Evolutionary conservation across 2,113 vertebrate genomes (phyloP).

Genomic region (Brevimyrus niger): DNA sequence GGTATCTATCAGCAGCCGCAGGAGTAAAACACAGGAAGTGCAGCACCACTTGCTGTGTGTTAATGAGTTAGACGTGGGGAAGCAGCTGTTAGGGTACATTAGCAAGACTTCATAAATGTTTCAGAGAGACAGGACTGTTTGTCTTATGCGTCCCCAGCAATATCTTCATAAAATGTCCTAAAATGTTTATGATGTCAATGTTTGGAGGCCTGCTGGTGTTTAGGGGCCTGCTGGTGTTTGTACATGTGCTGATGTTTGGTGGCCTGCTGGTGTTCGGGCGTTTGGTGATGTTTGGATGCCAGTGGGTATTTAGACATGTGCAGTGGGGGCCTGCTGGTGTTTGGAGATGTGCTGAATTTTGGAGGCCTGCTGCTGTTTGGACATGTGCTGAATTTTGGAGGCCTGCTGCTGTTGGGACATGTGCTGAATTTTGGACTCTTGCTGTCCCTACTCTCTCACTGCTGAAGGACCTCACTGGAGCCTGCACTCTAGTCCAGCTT

Average conservation of each 20-base stretch:
- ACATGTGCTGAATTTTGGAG: too few species aligned
- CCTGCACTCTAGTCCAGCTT: background rate
- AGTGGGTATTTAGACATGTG: background rate
- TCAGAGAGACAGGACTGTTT: constrained; percentile 43
- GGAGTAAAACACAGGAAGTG: constrained; percentile 13
- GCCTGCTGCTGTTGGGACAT: too few species aligned
- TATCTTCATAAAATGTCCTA: constrained; percentile 42
- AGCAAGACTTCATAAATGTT: constrained; percentile 63
- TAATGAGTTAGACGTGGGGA: constrained; percentile 55
- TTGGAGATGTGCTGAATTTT: background rate
- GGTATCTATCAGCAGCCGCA: constrained; percentile 9
- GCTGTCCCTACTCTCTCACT: background rate
- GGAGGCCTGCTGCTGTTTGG: too few species aligned
- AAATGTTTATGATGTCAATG: constrained; percentile 12
- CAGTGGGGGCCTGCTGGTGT: background rate
- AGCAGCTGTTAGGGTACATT: constrained; percentile 64
- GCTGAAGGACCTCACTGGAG: background rate
- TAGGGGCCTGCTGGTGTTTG: background rate
- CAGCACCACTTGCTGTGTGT: constrained; percentile 49
- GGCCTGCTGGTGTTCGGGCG: background rate
- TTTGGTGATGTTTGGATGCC: background rate
- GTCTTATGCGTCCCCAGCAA: constrained; percentile 46
- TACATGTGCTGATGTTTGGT: background rate
- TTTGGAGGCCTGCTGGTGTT: background rate
- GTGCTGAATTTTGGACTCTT: too few species aligned